Conservation (phyloP, 2,113 vertebrate genomes). For the Lepus timidus region DNA sequence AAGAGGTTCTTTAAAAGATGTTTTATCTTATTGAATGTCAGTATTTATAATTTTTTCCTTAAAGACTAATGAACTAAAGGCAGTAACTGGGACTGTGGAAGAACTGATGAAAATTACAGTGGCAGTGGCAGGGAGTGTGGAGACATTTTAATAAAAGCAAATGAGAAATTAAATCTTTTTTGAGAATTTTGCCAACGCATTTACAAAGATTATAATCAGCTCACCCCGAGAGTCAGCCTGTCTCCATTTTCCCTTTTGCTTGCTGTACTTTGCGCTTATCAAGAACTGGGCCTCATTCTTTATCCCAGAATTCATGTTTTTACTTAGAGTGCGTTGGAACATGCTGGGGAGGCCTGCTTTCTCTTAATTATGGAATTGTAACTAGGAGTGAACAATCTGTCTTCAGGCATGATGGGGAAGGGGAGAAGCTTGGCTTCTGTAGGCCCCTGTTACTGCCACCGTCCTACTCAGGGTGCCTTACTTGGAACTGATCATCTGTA, state of each 20-base stretch:
- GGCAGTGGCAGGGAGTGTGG: neutral
- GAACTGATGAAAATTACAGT: constrained; percentile 47
- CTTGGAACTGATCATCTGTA: constrained; percentile 45
- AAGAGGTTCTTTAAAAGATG: constrained; percentile 68
- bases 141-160: constrained; percentile 34
- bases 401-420: neutral
- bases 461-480: neutral
- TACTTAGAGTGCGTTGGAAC: neutral
- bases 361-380: neutral
- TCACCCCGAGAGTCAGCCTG: neutral
- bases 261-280: neutral
- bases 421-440: neutral
- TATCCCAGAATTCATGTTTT: constrained; percentile 21
- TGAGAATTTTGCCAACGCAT: constrained; percentile 6
- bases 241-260: constrained; percentile 36
- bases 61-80: constrained; percentile 47
- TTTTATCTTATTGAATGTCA: constrained; percentile 65
- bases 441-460: neutral
- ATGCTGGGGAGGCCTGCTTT: neutral
- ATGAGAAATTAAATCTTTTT: constrained; percentile 43
- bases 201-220: constrained; percentile 21
- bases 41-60: constrained; percentile 77
- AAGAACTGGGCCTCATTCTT: neutral
- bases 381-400: neutral
- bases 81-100: constrained; percentile 27